These are phyloP conservation scores for Lasioglossum oenotherae DNA, from an alignment of 2,888 invertebrate species.

Conservation along the genomic window DNA sequence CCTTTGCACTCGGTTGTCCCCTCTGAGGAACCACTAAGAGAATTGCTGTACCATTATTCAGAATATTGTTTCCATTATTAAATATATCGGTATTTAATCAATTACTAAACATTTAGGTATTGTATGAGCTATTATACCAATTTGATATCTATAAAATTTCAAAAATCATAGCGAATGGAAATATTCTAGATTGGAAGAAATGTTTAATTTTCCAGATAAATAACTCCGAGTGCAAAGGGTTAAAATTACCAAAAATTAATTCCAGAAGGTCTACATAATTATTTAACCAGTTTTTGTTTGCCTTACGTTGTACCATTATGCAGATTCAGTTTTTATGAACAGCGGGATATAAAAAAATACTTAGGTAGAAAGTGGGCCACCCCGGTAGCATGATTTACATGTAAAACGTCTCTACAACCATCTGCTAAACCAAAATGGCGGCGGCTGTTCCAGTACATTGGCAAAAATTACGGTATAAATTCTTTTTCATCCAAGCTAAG, in stretches of 20 bases:
- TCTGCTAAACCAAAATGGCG: neutral
- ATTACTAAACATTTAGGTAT: too few species aligned
- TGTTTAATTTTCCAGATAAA: too few species aligned
- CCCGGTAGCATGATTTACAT: neutral
- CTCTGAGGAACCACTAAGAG: too few species aligned
- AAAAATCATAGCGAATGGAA: too few species aligned
- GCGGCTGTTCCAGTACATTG: neutral
- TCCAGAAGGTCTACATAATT: neutral
- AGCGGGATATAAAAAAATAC: neutral
- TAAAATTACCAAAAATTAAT: neutral
- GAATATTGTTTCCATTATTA: too few species aligned
- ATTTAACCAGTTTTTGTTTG: neutral
- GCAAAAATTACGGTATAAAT: slow-evolving; percentile 4
- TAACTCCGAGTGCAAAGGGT: too few species aligned
- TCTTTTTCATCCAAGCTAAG: neutral
- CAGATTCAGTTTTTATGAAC: neutral
- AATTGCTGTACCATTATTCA: too few species aligned
- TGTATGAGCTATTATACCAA: too few species aligned
- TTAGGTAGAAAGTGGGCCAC: neutral
- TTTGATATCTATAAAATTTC: too few species aligned
- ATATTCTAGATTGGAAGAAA: too few species aligned
- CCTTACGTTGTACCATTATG: neutral
- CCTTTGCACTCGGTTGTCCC: too few species aligned
- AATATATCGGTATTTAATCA: too few species aligned
- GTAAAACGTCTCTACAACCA: neutral